phyloP scores from a whole-genome alignment of 1,140 invertebrate genomes.

The Bombus huntii region DNA sequence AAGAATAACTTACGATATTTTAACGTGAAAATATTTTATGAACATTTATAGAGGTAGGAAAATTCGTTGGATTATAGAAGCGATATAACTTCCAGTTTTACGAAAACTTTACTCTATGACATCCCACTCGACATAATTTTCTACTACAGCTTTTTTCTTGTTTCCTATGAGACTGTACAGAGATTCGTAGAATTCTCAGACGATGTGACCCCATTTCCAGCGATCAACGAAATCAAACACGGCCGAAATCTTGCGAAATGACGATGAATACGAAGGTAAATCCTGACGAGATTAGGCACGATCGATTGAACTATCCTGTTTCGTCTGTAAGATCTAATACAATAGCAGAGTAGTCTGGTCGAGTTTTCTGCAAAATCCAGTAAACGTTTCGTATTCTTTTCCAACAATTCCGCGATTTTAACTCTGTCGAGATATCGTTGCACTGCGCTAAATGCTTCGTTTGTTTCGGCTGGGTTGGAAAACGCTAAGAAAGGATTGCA shows the following conservation, averaged over 20 bases:
- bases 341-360: no score
- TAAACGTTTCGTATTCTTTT: not conserved
- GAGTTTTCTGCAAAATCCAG: not conserved
- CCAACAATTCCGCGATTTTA: slow-evolving; percentile 18
- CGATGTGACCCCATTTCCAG: slow-evolving; percentile 23
- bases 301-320: no score
- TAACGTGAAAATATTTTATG: not conserved
- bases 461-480: not conserved
- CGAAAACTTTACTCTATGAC: not conserved
- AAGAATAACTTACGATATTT: not conserved
- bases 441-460: slow-evolving; percentile 4
- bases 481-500: not conserved
- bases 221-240: slow-evolving; percentile 18
- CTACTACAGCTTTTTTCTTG: not conserved
- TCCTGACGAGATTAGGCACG: slow-evolving; percentile 9
- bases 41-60: not conserved
- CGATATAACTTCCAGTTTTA: slow-evolving; percentile 30
- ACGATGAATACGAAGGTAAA: slow-evolving; percentile 29
- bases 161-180: not conserved
- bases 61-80: not conserved
- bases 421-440: slow-evolving; percentile 20
- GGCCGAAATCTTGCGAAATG: slow-evolving; percentile 13
- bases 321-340: not conserved
- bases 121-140: slow-evolving; percentile 22
- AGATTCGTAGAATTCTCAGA: not conserved